Conservation (phyloP, 2,888 invertebrate genomes). For the Stenodera caucasica region DNA sequence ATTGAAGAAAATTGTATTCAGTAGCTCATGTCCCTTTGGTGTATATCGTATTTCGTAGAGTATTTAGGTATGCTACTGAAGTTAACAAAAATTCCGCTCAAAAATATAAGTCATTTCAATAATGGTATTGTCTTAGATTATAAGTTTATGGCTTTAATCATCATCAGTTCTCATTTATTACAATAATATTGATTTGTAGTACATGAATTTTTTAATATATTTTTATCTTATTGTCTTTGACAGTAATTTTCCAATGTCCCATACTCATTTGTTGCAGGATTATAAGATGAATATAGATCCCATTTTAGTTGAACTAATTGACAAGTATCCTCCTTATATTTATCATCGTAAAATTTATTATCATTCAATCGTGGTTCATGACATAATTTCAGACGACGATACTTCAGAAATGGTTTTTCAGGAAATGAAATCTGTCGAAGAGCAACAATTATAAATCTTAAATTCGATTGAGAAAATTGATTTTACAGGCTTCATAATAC, state of each 20-base stretch:
- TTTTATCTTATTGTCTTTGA: conserved; percentile 36
- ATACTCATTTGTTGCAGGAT: conserved; percentile 38
- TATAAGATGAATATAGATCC: conserved; percentile 31
- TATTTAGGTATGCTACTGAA: conserved; percentile 44
- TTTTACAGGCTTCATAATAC: conserved; percentile 57
- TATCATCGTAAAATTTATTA: conserved; percentile 46
- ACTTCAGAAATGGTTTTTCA: conserved; percentile 39
- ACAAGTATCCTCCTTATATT: conserved; percentile 31
- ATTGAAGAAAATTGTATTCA: conserved; percentile 37
- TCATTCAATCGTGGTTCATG: conserved; percentile 24
- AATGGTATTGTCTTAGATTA: conserved; percentile 32
- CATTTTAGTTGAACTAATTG: conserved; percentile 37
- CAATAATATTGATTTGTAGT: conserved; percentile 39
- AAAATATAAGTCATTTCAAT: conserved; percentile 29
- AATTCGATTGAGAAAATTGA: too few relatives aligned
- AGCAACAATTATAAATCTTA: not conserved
- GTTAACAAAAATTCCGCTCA: conserved; percentile 40
- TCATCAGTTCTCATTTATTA: conserved; percentile 32
- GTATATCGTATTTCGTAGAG: conserved; percentile 40
- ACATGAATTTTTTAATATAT: conserved; percentile 42
- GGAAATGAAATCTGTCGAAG: conserved; percentile 44
- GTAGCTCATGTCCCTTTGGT: conserved; percentile 41
- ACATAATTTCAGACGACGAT: conserved; percentile 36
- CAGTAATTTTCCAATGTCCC: conserved; percentile 42
- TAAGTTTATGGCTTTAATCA: conserved; percentile 42